phyloP scores from a whole-genome alignment of 2,113 vertebrate species.

The Sapajus apella region DNA sequence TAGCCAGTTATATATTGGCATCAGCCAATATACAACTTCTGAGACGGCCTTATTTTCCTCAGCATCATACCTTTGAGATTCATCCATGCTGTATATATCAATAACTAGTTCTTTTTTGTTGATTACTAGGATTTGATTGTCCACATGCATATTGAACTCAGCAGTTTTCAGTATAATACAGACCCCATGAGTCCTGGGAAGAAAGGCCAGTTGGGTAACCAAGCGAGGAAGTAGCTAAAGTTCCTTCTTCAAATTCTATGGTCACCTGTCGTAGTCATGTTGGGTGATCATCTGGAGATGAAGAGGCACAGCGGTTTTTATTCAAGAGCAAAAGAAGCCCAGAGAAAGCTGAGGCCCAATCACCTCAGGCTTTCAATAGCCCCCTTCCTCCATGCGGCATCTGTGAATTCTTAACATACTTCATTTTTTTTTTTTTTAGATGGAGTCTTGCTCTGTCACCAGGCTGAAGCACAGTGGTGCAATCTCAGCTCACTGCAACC shows the following conservation, averaged over 20 bases:
- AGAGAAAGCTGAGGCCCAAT: neutral
- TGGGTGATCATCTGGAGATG: neutral
- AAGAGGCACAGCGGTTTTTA: neutral
- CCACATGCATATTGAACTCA: neutral
- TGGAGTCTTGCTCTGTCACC: too few species aligned
- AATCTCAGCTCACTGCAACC: too few species aligned
- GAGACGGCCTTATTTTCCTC: neutral
- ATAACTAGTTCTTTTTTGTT: neutral
- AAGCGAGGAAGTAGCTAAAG: neutral
- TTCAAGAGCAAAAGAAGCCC: neutral
- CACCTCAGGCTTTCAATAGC: neutral
- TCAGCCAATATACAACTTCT: neutral
- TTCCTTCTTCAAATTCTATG: neutral
- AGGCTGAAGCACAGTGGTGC: too few species aligned
- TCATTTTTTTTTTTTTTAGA: too few species aligned
- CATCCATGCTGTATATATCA: neutral
- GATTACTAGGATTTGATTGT: neutral
- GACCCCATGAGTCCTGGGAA: neutral
- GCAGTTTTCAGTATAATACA: neutral
- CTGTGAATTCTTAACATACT: neutral
- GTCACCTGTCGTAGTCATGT: neutral
- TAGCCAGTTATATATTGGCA: neutral
- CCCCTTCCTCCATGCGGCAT: neutral
- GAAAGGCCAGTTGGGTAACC: neutral
- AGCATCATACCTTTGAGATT: neutral